Conservation (phyloP, 2,113 vertebrate genomes). For the Lathamus discolor region DNA sequence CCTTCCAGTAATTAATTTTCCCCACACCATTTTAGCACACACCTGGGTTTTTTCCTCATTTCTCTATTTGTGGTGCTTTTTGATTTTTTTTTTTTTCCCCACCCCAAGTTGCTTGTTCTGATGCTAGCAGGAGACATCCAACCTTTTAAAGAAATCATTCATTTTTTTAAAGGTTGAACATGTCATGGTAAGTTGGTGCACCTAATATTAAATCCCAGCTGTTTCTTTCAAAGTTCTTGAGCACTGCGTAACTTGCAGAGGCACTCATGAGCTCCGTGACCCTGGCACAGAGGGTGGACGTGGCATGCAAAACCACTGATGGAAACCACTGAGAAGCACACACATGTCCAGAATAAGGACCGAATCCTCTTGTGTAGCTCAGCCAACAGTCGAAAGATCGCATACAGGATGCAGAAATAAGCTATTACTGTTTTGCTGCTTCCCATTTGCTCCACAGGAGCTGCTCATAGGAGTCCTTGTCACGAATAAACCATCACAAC, state of each 20-base stretch:
- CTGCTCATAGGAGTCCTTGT: neutral
- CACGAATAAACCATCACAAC: neutral
- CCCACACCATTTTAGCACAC: conserved; percentile 5
- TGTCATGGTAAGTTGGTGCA: conserved; percentile 68
- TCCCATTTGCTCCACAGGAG: neutral
- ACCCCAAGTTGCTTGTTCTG: conserved; percentile 62
- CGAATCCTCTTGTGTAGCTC: neutral
- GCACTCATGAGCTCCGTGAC: neutral
- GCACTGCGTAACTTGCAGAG: conserved; percentile 12
- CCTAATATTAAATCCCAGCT: conserved; percentile 71
- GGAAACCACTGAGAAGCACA: neutral
- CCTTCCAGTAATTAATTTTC: conserved; percentile 45
- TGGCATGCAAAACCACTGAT: neutral
- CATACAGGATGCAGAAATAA: neutral
- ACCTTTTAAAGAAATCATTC: conserved; percentile 85
- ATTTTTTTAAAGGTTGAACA: conserved; percentile 82
- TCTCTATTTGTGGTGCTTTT: conserved; percentile 22
- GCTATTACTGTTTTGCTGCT: neutral
- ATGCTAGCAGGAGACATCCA: conserved; percentile 71
- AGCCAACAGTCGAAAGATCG: neutral
- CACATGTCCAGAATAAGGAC: neutral
- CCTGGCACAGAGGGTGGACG: neutral
- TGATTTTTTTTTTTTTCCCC: conserved; percentile 21
- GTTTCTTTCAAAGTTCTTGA: conserved; percentile 69
- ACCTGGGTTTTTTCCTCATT: conserved; percentile 15